Evolutionary conservation across 2,113 vertebrate genomes (phyloP).

Genomic region (Pangasianodon gigas): DNA sequence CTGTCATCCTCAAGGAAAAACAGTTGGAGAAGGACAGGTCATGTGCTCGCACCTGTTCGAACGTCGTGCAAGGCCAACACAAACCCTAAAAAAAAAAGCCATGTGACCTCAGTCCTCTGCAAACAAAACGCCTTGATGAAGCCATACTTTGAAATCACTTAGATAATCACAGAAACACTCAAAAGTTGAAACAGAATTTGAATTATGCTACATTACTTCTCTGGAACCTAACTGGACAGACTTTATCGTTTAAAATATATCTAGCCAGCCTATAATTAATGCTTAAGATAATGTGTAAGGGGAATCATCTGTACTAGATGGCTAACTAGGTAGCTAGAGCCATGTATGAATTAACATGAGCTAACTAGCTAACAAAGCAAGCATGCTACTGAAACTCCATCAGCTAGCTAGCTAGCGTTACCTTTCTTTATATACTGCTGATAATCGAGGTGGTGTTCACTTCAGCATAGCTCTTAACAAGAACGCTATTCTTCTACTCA

Average conservation of each 20-base stretch:
- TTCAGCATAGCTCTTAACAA: not conserved
- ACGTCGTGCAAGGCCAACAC: not conserved
- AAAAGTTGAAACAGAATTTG: not conserved
- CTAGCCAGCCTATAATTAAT: not conserved
- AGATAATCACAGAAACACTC: not conserved
- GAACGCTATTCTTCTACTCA: not conserved
- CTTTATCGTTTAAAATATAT: not conserved
- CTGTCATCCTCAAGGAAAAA: constrained; percentile 34
- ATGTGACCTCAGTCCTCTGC: not conserved
- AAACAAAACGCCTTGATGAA: not conserved
- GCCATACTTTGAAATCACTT: not conserved
- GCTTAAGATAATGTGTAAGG: not conserved
- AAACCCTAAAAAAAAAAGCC: not conserved
- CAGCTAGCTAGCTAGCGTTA: not conserved
- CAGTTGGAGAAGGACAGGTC: constrained; percentile 7
- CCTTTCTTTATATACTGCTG: not conserved
- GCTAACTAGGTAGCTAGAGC: too few species aligned
- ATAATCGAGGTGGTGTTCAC: not conserved
- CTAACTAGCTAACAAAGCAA: not conserved
- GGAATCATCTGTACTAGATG: not conserved
- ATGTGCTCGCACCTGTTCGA: constrained; percentile 29
- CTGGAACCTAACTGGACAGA: not conserved
- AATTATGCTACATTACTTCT: not conserved
- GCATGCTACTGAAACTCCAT: not conserved
- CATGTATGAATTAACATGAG: not conserved